phyloP scores from a whole-genome alignment of 2,797 vertebrate species.

The Podargus strigoides region DNA sequence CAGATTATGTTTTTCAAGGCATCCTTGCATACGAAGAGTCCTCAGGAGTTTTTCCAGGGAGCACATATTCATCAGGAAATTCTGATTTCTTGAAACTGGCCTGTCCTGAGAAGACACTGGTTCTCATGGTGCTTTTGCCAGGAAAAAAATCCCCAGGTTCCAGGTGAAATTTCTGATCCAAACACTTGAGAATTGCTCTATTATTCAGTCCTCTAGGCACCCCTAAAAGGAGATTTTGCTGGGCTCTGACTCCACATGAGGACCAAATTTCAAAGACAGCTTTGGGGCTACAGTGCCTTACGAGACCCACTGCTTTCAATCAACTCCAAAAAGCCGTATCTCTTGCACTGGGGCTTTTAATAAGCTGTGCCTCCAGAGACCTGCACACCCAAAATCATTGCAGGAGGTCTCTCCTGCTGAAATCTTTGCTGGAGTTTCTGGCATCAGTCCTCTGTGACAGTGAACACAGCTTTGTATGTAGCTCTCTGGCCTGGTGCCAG shows the following conservation, averaged over 20 bases:
- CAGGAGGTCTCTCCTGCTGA: not conserved
- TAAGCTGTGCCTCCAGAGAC: not conserved
- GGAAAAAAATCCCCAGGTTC: not conserved
- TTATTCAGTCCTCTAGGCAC: constrained; percentile 8
- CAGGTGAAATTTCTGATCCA: not conserved
- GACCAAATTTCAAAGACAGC: not conserved
- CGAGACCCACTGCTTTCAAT: not conserved
- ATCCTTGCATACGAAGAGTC: not conserved
- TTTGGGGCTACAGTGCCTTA: not conserved
- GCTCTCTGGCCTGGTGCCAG: not conserved
- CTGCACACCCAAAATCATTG: not conserved
- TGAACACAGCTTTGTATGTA: not conserved
- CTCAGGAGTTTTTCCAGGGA: constrained; percentile 14
- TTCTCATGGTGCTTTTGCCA: constrained; percentile 33
- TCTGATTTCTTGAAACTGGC: not conserved
- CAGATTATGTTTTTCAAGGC: not conserved
- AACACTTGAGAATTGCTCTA: not conserved
- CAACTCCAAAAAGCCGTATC: not conserved
- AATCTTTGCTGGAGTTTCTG: not conserved
- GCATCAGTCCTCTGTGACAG: not conserved
- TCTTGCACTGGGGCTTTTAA: not conserved
- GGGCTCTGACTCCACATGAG: not conserved
- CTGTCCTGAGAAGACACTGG: not conserved
- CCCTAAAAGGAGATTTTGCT: not conserved
- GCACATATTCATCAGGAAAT: not conserved